phyloP scores from a whole-genome alignment of 2,888 invertebrate genomes.

The Ichneumon xanthorius region DNA sequence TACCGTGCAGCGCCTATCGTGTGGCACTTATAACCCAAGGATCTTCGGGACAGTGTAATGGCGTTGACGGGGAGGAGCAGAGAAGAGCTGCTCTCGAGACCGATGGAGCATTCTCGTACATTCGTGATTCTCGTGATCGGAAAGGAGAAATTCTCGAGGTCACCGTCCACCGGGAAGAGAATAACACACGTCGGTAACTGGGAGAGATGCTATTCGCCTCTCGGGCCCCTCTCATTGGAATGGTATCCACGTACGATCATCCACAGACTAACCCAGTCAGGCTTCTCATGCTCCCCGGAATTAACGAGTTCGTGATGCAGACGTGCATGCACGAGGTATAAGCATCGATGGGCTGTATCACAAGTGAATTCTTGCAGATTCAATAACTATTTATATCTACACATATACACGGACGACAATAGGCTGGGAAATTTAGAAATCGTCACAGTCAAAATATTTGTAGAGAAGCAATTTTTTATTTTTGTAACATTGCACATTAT shows the following conservation, averaged over 20 bases:
- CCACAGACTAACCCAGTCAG: background rate
- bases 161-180: constrained; percentile 30
- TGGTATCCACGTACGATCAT: constrained; percentile 8
- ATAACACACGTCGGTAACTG: constrained; percentile 19
- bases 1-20: constrained; percentile 9
- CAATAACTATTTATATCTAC: background rate
- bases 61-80: background rate
- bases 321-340: background rate
- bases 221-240: constrained; percentile 10
- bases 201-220: constrained; percentile 29
- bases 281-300: constrained; percentile 11
- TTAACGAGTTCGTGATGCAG: constrained; percentile 34
- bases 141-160: constrained; percentile 54
- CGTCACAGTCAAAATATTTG: no score
- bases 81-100: background rate
- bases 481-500: no score
- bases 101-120: constrained; percentile 12
- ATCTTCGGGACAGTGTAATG: background rate
- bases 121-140: constrained; percentile 45
- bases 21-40: constrained; percentile 20
- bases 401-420: background rate
- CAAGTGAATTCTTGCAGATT: background rate
- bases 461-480: no score
- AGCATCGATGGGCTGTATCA: constrained; percentile 4
- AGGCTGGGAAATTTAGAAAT: no score